Conservation (phyloP, 2,113 vertebrate species). For the Myrmophylax atrothorax region DNA sequence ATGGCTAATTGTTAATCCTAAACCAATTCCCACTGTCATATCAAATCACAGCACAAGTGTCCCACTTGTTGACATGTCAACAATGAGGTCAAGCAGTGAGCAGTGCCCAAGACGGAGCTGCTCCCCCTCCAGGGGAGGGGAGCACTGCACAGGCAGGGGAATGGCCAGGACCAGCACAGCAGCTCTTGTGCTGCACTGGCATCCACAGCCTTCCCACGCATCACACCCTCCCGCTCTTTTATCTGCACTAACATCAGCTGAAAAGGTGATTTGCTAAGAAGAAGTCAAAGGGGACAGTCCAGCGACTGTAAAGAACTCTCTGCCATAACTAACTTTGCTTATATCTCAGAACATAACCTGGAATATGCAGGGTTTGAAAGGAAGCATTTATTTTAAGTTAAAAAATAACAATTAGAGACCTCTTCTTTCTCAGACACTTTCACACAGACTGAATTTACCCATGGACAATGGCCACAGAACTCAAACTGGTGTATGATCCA, state of each 20-base stretch:
- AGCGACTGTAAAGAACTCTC: not conserved
- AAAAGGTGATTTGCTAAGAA: not conserved
- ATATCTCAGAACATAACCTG: not conserved
- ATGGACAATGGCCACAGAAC: not conserved
- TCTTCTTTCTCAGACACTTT: not conserved
- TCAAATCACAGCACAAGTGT: not conserved
- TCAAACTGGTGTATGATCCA: not conserved
- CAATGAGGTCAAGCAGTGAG: not conserved
- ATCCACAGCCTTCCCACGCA: not conserved
- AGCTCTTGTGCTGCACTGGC: not conserved
- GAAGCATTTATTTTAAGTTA: not conserved
- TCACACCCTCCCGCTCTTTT: not conserved
- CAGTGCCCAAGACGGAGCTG: not conserved
- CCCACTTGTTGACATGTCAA: constrained; percentile 39
- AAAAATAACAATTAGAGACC: not conserved
- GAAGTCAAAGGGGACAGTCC: not conserved
- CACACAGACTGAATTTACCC: not conserved
- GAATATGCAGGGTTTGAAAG: not conserved
- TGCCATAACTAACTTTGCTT: not conserved
- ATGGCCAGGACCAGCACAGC: not conserved
- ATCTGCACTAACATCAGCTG: not conserved
- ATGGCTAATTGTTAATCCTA: not conserved
- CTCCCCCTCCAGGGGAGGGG: not conserved
- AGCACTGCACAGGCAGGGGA: not conserved
- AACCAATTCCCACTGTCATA: not conserved